Evolutionary conservation across 2,113 vertebrate species (phyloP), one percentile per base, ranked within the genome.

Genomic region (Pluvianellus socialis): DNA sequence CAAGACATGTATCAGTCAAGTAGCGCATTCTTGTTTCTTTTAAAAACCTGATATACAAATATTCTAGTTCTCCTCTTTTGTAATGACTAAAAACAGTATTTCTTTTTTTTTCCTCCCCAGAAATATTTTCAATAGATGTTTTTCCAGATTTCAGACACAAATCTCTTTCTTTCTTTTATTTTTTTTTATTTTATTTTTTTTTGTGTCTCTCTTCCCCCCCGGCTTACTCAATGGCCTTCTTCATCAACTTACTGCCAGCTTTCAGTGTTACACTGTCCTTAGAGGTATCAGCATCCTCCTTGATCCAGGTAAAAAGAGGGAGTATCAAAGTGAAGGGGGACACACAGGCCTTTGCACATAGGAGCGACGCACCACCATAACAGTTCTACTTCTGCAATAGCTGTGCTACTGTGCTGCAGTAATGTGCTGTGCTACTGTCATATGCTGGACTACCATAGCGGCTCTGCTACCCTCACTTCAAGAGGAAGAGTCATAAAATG

Each of bases 401-500:
- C 56, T 92, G 73, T 53, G 59, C 56, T 89, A 61, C 77, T 68
- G 56, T 61, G 68, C 62, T 91, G 81, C 77, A 85, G 77, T 18
- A 72, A 75, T 72, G 63, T 52, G 76, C 65, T 89, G 56, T 81
- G 65, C 68, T 89, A 30, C 80, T 81, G 44, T 89, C 86, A 89
- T 47, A 45, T 76, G 62, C 87, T 76, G 93, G 96, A 72, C 93
- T 96, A 83, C 71, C 71, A 62, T 28, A 94, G 85, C 24, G 7
- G 77, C 82, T 95, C 85, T 88, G 81, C 85, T 92, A 53, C 42
- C 77, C 70, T 85, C 62, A 76, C 81, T 95, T 96, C 92, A 92
- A 93, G 94, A 92, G 70, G 74, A 93, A 96, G 77, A 94, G 62
- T 68, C 90, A 88, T 90, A 76, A 95, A 96, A 96, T 73, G 84